Evolutionary conservation across 2,113 vertebrate species (phyloP).

Genomic region (Rutilus rutilus): DNA sequence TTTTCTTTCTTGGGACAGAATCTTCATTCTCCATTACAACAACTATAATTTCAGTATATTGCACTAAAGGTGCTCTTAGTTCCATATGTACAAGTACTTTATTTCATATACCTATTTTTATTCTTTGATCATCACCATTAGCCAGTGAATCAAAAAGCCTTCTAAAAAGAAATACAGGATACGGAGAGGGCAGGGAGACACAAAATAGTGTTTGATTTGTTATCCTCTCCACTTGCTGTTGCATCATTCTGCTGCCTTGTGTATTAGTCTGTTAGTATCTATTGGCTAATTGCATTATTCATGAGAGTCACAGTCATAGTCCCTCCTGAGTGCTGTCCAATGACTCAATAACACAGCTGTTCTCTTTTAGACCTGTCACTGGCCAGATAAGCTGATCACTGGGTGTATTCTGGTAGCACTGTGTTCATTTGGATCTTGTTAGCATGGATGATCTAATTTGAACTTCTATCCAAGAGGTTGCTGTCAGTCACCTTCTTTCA

Average conservation of each 20-base stretch:
- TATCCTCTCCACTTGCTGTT: conserved; percentile 28
- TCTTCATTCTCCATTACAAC: too few species aligned
- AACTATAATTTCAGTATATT: too few species aligned
- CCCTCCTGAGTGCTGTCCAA: not conserved
- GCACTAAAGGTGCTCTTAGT: not conserved
- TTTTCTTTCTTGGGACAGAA: too few species aligned
- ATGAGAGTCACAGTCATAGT: conserved; percentile 11
- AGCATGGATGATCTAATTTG: conserved; percentile 17
- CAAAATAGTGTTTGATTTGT: conserved; percentile 12
- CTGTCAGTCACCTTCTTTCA: conserved; percentile 26
- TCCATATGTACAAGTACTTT: not conserved
- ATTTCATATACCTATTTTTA: not conserved
- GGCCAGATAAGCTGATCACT: not conserved
- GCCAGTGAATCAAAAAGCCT: not conserved
- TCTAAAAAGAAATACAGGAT: not conserved
- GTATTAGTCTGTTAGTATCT: conserved; percentile 18
- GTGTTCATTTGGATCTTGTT: conserved; percentile 11
- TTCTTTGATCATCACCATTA: not conserved
- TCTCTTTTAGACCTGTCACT: conserved; percentile 38
- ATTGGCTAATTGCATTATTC: conserved; percentile 44
- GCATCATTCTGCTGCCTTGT: conserved; percentile 36
- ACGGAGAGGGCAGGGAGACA: not conserved
- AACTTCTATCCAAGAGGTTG: not conserved
- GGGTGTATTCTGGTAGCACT: conserved; percentile 27
- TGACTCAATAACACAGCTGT: conserved; percentile 13